phyloP scores from a whole-genome alignment of 2,797 vertebrate species.

The Poecilia picta region DNA sequence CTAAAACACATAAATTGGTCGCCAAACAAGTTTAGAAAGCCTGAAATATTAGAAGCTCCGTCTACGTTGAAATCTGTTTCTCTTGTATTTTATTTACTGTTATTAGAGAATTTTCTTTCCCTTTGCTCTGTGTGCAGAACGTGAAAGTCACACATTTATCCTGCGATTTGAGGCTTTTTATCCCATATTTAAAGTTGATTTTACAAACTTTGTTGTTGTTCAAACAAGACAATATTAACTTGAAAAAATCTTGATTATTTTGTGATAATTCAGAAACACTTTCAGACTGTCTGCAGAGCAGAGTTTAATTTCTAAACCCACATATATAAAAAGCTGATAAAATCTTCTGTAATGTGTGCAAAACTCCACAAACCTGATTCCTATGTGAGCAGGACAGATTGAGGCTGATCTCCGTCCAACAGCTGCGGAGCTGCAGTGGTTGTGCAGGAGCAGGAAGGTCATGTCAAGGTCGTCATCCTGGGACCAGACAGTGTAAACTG shows the following conservation, averaged over 20 bases:
- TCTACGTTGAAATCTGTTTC: not conserved
- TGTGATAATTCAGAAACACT: not conserved
- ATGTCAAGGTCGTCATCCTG: constrained; percentile 24
- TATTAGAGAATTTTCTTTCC: not conserved
- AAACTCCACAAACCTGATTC: not conserved
- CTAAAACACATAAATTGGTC: not conserved
- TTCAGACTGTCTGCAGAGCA: not conserved
- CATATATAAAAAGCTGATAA: not conserved
- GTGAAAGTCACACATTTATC: not conserved
- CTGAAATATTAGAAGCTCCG: not conserved
- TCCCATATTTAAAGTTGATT: not conserved
- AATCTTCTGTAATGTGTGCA: not conserved
- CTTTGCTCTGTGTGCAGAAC: not conserved
- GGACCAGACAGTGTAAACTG: constrained; percentile 21
- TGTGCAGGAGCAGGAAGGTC: constrained; percentile 18
- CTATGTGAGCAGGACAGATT: no score
- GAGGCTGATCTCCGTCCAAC: no score
- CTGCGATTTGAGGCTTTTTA: not conserved
- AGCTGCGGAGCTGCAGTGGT: constrained; percentile 1
- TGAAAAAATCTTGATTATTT: not conserved
- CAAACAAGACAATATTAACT: not conserved
- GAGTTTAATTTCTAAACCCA: not conserved
- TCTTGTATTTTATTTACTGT: not conserved
- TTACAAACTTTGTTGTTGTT: not conserved
- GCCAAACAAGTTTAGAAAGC: not conserved